A percentile compares a stretch with the other conserved stretches of the same genome.
These are phyloP conservation scores for Macaca nemestrina DNA, from an alignment of 2,113 vertebrate genomes.

Conservation along the genomic window DNA sequence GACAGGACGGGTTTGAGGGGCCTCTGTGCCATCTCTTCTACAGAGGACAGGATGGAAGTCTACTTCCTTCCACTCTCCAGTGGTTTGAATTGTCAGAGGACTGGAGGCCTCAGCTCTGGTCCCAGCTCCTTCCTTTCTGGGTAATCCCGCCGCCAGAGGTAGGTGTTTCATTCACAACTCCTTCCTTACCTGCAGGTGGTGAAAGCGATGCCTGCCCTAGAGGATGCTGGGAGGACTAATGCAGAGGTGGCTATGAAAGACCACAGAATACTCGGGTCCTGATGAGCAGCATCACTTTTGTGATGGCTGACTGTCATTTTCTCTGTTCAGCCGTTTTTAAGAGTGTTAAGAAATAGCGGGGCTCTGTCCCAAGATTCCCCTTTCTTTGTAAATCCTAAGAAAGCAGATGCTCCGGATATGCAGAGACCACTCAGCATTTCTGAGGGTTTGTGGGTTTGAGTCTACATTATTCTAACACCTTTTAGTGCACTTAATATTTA, in stretches of 20 bases:
- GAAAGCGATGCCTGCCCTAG: neutral
- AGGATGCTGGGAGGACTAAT: neutral
- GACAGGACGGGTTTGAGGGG: neutral
- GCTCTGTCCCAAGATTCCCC: neutral
- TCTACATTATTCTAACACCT: constrained; percentile 64
- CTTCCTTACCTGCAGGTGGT: neutral
- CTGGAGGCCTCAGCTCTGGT: neutral
- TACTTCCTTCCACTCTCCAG: accelerated
- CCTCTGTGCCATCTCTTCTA: too few species aligned
- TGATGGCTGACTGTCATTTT: accelerated
- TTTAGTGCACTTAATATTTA: constrained; percentile 46
- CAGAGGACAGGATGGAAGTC: neutral
- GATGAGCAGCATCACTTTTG: accelerated
- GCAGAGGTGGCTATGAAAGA: too few species aligned
- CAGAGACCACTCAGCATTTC: constrained; percentile 5
- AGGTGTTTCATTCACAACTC: too few species aligned
- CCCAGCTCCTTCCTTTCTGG: neutral
- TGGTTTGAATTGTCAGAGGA: neutral
- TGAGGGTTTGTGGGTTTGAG: neutral
- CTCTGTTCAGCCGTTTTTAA: neutral
- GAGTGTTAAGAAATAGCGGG: accelerated
- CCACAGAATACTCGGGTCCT: accelerated
- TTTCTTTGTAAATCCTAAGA: accelerated
- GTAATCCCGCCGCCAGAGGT: accelerated
- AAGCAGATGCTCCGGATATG: neutral